A percentile compares a stretch with the other conserved stretches of the same genome.
These are phyloP conservation scores for Cosmopolites sordidus DNA, from an alignment of 2,888 invertebrate genomes.

Conservation along the genomic window DNA sequence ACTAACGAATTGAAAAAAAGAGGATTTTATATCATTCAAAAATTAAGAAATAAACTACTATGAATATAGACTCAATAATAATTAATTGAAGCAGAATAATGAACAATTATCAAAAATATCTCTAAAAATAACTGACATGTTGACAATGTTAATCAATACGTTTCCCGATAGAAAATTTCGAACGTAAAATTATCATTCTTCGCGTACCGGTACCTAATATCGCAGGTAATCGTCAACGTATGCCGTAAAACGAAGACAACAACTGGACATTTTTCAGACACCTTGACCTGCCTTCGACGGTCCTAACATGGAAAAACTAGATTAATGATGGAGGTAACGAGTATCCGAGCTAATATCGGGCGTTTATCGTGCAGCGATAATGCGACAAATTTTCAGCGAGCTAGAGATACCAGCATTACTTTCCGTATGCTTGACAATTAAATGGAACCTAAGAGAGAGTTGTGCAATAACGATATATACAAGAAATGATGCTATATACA, in stretches of 20 bases:
- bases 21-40: no score
- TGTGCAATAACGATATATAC: no score
- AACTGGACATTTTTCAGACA: slow-evolving; percentile 34
- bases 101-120: no score
- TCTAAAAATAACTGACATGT: no score
- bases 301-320: slow-evolving; percentile 28
- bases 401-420: slow-evolving; percentile 16
- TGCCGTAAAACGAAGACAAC: slow-evolving; percentile 15
- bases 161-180: not conserved
- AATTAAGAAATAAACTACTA: no score
- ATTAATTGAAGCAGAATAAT: no score
- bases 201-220: slow-evolving; percentile 17
- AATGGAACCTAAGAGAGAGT: no score
- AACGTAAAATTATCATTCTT: slow-evolving; percentile 26
- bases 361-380: slow-evolving; percentile 16
- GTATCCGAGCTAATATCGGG: slow-evolving; percentile 26
- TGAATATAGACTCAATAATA: no score
- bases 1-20: no score
- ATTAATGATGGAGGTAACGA: slow-evolving; percentile 19
- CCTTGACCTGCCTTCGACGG: slow-evolving; percentile 26
- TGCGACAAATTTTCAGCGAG: slow-evolving; percentile 30
- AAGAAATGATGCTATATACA: no score
- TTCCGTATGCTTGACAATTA: slow-evolving; percentile 8
- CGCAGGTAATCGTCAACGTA: slow-evolving; percentile 17
- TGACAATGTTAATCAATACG: no score